A percentile compares a stretch with the other conserved stretches of the same genome.
Conservation (phyloP, 2,113 vertebrate genomes). For the Polypterus senegalus region DNA sequence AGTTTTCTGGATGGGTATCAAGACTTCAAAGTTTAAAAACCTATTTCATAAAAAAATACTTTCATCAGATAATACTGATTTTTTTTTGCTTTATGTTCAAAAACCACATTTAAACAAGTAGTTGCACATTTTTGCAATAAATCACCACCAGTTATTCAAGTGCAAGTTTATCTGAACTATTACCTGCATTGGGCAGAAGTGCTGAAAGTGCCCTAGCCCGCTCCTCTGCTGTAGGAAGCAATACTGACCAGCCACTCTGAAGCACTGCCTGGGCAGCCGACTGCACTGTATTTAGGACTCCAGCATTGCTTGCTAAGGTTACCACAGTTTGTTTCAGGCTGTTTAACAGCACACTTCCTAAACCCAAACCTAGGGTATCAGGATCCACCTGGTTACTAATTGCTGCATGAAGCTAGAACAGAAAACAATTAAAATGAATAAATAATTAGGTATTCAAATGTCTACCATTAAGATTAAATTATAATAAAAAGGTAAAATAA, state of each 20-base stretch:
- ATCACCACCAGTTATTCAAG: no score
- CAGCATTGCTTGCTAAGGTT: constrained; percentile 81
- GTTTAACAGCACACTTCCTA: constrained; percentile 80
- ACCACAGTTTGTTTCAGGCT: constrained; percentile 93
- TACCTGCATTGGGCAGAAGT: constrained; percentile 81
- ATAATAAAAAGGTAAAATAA: no score
- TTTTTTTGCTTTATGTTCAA: no score
- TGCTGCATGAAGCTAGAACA: constrained; percentile 77
- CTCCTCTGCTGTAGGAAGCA: constrained; percentile 90
- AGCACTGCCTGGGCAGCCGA: constrained; percentile 83
- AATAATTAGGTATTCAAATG: no score
- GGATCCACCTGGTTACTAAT: constrained; percentile 94
- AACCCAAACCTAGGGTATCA: constrained; percentile 77
- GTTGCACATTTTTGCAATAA: no score
- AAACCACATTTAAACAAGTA: no score
- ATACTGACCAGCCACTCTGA: constrained; percentile 91
- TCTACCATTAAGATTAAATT: no score
- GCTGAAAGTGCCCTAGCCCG: constrained; percentile 84
- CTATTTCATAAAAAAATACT: no score
- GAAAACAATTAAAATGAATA: not conserved
- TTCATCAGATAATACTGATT: no score
- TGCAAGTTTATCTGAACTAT: not conserved
- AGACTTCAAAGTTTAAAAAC: no score
- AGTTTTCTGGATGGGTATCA: no score
- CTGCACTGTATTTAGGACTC: constrained; percentile 84